Base-by-base conservation (phyloP, 2,888 invertebrate genomes). In the Eristalinus sepulchralis region DNA sequence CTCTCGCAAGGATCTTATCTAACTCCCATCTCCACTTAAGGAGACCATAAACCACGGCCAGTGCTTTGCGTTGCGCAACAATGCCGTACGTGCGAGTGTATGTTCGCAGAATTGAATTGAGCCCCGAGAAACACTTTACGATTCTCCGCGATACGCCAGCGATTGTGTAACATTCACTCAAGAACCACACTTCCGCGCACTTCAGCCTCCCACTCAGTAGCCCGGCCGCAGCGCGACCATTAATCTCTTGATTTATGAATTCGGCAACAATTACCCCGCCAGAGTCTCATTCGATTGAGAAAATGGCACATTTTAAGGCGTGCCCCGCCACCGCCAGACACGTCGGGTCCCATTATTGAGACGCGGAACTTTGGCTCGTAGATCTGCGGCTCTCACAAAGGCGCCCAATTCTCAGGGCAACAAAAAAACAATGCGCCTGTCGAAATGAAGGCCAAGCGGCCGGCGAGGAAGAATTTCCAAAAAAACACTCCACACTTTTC, bases 361-460 rank as follows among this genome's bases (percentile, higher is more conserved):
- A 82, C 72, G 72, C 82, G 77, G 77, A 82, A 82, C 77, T 77
- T 72, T 59, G 81, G 72, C 59, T 72, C 66, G 72, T 66, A 67
- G 53, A 59, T 72, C 27, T 27, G 17, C 13, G 24, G n/a, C 10
- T 53, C 34, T 27, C 34, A 62, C 72, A 80, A 33, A 36, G 31
- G 66, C 31, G 53, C 59, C 79, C 47, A 17, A 60, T 71, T 79
- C 76, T 72, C 72, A 80, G 34, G 53, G 36, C 36, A 36, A 36
- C 11, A 36, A 36, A 11, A 39, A 33, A 67, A 27, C 39, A 80
- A 76, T 57, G 55, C 68, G 36, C 67, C 76, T 34, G 27, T 8
- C 59, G 31, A 64, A 62, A 64, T 17, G 80, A 80, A 80, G 80
- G 80, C 67, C 72, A 73, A 62, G 67, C 60, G 57, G 80, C 72